These are phyloP conservation scores for Margarornis squamiger DNA, from an alignment of 2,797 vertebrate genomes.

Conservation along the genomic window DNA sequence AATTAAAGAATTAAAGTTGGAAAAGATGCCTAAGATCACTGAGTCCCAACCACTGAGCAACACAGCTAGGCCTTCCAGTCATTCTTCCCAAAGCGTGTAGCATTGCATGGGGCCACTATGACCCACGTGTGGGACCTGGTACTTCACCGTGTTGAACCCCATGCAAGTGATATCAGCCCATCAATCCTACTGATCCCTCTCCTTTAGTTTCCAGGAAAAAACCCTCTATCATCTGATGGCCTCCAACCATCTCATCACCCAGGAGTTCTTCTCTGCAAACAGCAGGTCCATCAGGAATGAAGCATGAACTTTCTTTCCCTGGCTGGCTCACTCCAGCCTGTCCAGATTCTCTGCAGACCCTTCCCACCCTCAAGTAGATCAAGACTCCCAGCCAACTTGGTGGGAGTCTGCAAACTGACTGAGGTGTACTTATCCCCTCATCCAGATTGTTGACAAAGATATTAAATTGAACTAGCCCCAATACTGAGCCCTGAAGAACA, in stretches of 20 bases:
- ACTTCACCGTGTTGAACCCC: not conserved
- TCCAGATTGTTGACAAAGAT: not conserved
- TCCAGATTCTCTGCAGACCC: not conserved
- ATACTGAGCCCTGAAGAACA: not conserved
- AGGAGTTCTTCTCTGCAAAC: not conserved
- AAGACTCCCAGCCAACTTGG: not conserved
- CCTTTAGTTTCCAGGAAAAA: not conserved
- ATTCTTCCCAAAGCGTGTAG: not conserved
- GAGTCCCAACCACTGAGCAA: not conserved
- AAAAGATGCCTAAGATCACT: not conserved
- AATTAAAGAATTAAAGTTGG: not conserved
- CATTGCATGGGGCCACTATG: not conserved
- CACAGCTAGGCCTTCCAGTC: not conserved
- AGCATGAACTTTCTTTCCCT: not conserved
- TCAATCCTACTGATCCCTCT: accelerated
- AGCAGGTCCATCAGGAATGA: not conserved
- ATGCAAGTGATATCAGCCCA: not conserved
- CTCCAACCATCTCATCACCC: not conserved
- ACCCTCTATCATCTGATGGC: no score
- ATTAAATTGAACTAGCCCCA: no score
- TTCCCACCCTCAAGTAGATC: no score
- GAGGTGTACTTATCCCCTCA: not conserved
- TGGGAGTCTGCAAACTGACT: not conserved
- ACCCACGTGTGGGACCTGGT: no score
- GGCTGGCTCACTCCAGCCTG: not conserved